A percentile compares a stretch with the other conserved stretches of the same genome.
phyloP scores from a whole-genome alignment of 2,888 invertebrate genomes.

The Peribatodes rhomboidaria region DNA sequence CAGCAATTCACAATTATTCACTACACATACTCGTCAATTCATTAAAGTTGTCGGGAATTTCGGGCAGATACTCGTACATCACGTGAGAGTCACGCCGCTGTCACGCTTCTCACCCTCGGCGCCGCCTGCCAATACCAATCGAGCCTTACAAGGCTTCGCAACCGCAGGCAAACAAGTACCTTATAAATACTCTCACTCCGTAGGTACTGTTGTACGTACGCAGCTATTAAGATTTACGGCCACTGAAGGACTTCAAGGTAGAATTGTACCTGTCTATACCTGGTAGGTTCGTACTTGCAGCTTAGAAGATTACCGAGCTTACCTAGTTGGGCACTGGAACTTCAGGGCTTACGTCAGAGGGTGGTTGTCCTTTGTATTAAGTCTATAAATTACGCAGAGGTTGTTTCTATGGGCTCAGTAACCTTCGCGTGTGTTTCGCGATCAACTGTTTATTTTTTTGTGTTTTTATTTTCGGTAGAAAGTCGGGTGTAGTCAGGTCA shows the following conservation, averaged over 20 bases:
- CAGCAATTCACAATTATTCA: neutral
- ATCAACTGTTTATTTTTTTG: neutral
- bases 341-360: slow-evolving; percentile 21
- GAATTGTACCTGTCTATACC: neutral
- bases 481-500: neutral
- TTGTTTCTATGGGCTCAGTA: neutral
- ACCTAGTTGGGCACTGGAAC: slow-evolving; percentile 27
- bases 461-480: neutral
- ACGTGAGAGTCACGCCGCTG: slow-evolving; percentile 48
- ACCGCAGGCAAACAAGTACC: slow-evolving; percentile 23
- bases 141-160: slow-evolving; percentile 55
- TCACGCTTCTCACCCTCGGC: slow-evolving; percentile 35
- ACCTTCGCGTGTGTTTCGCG: neutral
- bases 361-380: slow-evolving; percentile 2
- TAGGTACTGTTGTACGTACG: neutral
- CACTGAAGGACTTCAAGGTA: slow-evolving; percentile 7
- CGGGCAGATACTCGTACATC: slow-evolving; percentile 9
- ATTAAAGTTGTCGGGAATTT: neutral
- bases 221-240: slow-evolving; percentile 17
- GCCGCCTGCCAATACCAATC: slow-evolving; percentile 50
- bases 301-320: slow-evolving; percentile 27
- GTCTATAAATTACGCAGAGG: slow-evolving; percentile 5
- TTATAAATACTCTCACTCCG: slow-evolving; percentile 23
- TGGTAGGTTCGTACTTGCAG: slow-evolving; percentile 1
- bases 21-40: neutral